Evolutionary conservation across 2,797 vertebrate species (phyloP).

Genomic region (Poecilia picta): DNA sequence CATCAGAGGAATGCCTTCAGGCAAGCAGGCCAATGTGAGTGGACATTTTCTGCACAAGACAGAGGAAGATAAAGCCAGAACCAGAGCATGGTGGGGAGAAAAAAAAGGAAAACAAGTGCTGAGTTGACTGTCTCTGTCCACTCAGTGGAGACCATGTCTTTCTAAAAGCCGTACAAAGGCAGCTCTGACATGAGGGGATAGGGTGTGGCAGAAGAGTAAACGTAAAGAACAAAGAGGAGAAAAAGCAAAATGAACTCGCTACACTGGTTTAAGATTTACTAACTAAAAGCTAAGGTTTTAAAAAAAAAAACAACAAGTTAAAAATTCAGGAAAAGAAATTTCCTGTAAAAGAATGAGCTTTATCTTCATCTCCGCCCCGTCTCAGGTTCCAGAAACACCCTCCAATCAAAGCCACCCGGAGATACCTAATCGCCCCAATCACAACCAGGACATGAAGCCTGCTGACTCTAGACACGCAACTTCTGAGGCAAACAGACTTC

Average conservation of each 20-base stretch:
- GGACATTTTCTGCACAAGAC: constrained; percentile 57
- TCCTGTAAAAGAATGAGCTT: constrained; percentile 28
- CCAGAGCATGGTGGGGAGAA: constrained; percentile 11
- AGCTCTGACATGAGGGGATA: constrained; percentile 57
- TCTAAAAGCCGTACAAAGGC: constrained; percentile 62
- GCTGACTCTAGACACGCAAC: constrained; percentile 34
- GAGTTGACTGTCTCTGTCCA: constrained; percentile 36
- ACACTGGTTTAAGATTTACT: background rate
- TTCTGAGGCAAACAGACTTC: constrained; percentile 53
- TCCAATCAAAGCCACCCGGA: constrained; percentile 61
- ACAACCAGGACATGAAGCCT: constrained; percentile 51
- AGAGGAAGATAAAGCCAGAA: constrained; percentile 25
- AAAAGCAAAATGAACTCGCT: constrained; percentile 13
- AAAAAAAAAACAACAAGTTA: constrained; percentile 3
- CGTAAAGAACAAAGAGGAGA: constrained; percentile 27
- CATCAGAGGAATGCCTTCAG: constrained; percentile 66
- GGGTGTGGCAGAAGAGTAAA: constrained; percentile 38
- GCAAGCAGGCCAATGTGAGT: constrained; percentile 60
- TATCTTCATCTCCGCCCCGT: constrained; percentile 28
- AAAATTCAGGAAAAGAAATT: constrained; percentile 13
- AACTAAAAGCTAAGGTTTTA: constrained; percentile 7
- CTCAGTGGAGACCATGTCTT: constrained; percentile 55
- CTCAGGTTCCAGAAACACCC: constrained; percentile 53
- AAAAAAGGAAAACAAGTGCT: constrained; percentile 34
- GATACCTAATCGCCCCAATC: constrained; percentile 59